Conservation (phyloP, 2,113 vertebrate genomes). For the Cottus gobio region DNA sequence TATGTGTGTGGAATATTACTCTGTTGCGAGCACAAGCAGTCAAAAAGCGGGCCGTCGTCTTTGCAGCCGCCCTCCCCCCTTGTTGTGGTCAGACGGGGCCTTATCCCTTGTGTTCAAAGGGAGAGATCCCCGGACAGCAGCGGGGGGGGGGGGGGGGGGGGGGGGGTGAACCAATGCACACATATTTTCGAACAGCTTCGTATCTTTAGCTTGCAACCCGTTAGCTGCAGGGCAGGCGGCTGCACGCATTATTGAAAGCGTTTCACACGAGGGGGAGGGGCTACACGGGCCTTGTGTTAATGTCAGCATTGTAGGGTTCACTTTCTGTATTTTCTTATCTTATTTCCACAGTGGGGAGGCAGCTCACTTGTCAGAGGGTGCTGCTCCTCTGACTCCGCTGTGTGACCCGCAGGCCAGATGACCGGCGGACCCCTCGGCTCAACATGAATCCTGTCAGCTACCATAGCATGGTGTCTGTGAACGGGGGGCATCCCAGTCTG, state of each 20-base stretch:
- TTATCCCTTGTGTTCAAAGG: slow-evolving; percentile 35
- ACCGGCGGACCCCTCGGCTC: slow-evolving; percentile 18
- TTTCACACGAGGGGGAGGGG: slow-evolving; percentile 51
- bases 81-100: slow-evolving; percentile 56
- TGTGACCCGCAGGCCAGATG: slow-evolving; percentile 31
- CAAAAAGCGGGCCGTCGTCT: slow-evolving; percentile 37
- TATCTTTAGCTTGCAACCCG: fast-evolving
- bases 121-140: not conserved
- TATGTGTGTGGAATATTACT: slow-evolving; percentile 15
- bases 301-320: not conserved
- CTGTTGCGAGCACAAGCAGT: slow-evolving; percentile 23
- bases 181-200: fast-evolving
- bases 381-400: not conserved
- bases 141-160: too few relatives aligned
- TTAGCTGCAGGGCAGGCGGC: fast-evolving
- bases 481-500: slow-evolving; percentile 25
- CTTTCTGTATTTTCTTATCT: not conserved
- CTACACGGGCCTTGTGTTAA: slow-evolving; percentile 27
- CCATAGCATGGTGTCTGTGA: slow-evolving; percentile 50
- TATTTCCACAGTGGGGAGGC: slow-evolving; percentile 26
- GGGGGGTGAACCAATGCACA: not conserved
- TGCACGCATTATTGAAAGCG: not conserved
- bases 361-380: not conserved
- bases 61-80: slow-evolving; percentile 6
- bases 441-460: slow-evolving; percentile 72